Evolutionary conservation across 1,140 invertebrate species (phyloP), one percentile per base, ranked within the genome.

Genomic region (Papilio polyxenes): DNA sequence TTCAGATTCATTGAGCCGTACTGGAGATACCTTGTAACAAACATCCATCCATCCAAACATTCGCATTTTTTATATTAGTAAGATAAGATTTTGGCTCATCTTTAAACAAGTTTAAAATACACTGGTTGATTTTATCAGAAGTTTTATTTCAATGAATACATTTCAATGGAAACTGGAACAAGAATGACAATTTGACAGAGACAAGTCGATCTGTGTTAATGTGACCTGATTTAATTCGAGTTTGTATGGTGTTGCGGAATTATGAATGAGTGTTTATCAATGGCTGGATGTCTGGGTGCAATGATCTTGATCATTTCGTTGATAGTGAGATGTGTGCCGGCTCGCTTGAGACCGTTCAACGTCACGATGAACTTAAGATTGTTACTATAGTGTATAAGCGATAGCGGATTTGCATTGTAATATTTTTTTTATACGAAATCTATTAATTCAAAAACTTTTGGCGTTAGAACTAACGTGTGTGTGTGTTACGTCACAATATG

Each of bases 191-290:
- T 59, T 59, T 20, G n/a, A 20, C 56, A 59, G n/a, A n/a, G 51
- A 53, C 51, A 53, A 59, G 56, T 59, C 17, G 56, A 59, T 59
- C 4, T 59, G 51, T 53, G 51, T 53, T 20, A 59, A 59, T 59
- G 56, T 59, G 56, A 59, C 17, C 56, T 72, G 65, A 72, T 37
- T 37, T 37, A 37, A 72, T 72, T 72, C 31, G 65, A 37, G 31
- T 44, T 44, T 44, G 40, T 23, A 31, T 69, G 62, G 62, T 69
- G 62, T 37, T 23, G 59, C n/a, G 20, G n/a, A 20, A 37, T 31
- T 69, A 37, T 72, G 65, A 72, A 72, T 72, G n/a, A 74, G 74
- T 48, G 75, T 82, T 74, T n/a, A 77, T 75, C 53, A 53, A 69
- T 65, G 56, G 37, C 3, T 81, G 31, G 48, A 72, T 48, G n/a